Conservation (phyloP, 2,888 invertebrate species). For the Ophion obscuratus region DNA sequence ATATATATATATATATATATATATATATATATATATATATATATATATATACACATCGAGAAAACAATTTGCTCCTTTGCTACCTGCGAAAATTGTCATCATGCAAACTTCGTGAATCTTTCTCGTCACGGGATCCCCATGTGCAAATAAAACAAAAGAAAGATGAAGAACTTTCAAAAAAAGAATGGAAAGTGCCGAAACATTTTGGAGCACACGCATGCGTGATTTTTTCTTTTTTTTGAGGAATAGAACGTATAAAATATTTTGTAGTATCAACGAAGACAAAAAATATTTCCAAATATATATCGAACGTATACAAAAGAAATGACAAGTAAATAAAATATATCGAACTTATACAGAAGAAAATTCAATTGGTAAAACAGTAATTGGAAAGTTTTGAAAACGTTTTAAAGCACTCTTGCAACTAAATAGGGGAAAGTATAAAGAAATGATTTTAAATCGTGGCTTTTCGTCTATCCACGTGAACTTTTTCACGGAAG, state of each 20-base stretch:
- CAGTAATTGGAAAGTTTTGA: not conserved
- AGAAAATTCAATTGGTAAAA: not conserved
- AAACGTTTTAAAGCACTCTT: not conserved
- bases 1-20: not conserved
- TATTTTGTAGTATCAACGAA: not conserved
- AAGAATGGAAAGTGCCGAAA: conserved; percentile 7
- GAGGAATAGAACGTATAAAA: not conserved
- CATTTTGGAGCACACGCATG: not conserved
- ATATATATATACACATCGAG: no score
- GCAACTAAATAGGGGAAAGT: not conserved
- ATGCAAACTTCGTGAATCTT: conserved; percentile 30
- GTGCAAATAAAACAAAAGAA: conserved; percentile 6
- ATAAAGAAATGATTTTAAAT: not conserved
- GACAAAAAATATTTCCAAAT: not conserved
- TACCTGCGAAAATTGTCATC: conserved; percentile 22
- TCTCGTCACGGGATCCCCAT: conserved; percentile 19
- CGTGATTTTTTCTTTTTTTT: not conserved
- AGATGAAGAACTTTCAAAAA: not conserved
- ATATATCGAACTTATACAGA: not conserved
- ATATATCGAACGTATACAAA: not conserved
- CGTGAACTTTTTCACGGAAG: conserved; percentile 3
- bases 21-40: no score
- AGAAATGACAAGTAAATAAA: not conserved
- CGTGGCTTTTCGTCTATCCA: not conserved
- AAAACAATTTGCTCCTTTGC: conserved; percentile 40